A percentile compares a stretch with the other conserved stretches of the same genome.
Conservation (phyloP, 2,113 vertebrate species). For the Cephalopterus ornatus region DNA sequence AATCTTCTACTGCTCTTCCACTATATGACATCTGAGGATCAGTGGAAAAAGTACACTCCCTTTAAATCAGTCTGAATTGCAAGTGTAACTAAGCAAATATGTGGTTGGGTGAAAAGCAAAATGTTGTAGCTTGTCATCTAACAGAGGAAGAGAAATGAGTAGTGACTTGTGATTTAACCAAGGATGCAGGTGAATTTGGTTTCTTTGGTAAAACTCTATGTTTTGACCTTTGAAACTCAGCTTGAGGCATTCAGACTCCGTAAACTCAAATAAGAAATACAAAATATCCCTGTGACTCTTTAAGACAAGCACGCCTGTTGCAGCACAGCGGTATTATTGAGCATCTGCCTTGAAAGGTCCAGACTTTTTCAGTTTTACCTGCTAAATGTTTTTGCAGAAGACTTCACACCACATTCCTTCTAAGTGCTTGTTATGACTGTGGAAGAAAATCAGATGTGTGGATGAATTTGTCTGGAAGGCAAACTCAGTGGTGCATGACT, state of each 20-base stretch:
- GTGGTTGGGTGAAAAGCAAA: neutral
- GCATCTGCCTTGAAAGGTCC: neutral
- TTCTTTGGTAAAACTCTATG: neutral
- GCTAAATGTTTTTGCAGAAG: neutral
- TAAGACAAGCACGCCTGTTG: neutral
- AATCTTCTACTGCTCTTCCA: neutral
- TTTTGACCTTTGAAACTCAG: neutral
- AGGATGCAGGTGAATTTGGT: neutral
- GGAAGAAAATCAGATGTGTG: neutral
- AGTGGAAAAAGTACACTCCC: neutral
- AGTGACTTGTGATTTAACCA: neutral
- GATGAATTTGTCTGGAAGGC: conserved; percentile 29
- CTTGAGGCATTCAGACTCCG: neutral
- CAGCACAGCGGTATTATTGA: neutral
- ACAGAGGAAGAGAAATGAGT: neutral
- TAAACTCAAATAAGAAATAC: neutral
- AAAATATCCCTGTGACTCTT: neutral
- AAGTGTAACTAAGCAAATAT: neutral
- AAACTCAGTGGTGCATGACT: neutral
- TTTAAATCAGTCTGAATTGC: neutral
- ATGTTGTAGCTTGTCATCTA: neutral
- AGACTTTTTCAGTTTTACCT: neutral
- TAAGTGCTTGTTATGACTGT: neutral
- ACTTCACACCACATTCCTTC: neutral
- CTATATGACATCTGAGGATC: neutral